A percentile compares a stretch with the other conserved stretches of the same genome.
phyloP scores from a whole-genome alignment of 2,888 invertebrate species.

The Dendrolimus houi region DNA sequence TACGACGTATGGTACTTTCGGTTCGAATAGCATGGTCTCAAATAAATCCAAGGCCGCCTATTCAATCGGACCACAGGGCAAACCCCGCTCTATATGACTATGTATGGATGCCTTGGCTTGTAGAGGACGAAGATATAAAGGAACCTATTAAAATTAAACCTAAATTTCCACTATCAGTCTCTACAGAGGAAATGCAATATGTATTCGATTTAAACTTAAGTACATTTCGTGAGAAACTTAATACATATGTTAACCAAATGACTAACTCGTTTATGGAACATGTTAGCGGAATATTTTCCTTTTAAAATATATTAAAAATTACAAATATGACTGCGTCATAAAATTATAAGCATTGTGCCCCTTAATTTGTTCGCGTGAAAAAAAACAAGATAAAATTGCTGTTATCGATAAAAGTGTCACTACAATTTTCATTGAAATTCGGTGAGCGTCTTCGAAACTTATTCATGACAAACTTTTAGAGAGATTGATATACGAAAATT shows the following conservation, averaged over 20 bases:
- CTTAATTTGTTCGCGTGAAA: too few relatives aligned
- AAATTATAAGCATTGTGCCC: background rate
- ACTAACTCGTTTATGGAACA: slow-evolving; percentile 27
- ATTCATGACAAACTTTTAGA: too few relatives aligned
- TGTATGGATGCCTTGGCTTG: slow-evolving; percentile 34
- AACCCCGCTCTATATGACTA: slow-evolving; percentile 30
- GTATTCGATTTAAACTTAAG: slow-evolving; percentile 29
- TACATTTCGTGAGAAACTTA: slow-evolving; percentile 25
- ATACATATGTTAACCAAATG: slow-evolving; percentile 21
- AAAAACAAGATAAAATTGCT: background rate
- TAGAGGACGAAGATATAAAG: slow-evolving; percentile 22
- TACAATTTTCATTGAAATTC: too few relatives aligned
- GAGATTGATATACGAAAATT: too few relatives aligned
- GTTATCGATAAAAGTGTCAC: slow-evolving; percentile 7
- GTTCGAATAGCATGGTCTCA: slow-evolving; percentile 31
- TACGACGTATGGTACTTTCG: slow-evolving; percentile 25
- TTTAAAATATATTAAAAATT: slow-evolving; percentile 11
- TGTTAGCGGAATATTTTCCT: slow-evolving; percentile 24
- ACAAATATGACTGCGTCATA: background rate
- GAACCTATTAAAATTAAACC: slow-evolving; percentile 16
- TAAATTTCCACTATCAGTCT: slow-evolving; percentile 31
- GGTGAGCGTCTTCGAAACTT: too few relatives aligned
- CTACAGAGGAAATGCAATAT: slow-evolving; percentile 29
- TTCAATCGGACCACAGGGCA: slow-evolving; percentile 23
- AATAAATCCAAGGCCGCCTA: slow-evolving; percentile 23